Conservation (phyloP, 2,113 vertebrate genomes). For the Haplotaxodon microlepis region DNA sequence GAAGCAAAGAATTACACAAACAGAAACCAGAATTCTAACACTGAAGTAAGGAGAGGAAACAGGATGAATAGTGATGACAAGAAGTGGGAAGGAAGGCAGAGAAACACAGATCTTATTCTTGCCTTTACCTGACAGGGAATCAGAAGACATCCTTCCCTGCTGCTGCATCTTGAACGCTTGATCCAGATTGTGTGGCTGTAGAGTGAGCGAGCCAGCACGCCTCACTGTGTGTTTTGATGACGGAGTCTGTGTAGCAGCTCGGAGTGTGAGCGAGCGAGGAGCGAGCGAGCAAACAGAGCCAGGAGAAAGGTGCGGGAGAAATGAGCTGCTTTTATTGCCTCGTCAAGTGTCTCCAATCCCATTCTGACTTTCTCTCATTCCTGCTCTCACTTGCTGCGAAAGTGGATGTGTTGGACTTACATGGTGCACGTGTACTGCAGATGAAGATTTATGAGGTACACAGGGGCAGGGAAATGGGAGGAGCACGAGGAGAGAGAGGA, state of each 20-base stretch:
- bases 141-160: constrained; percentile 45
- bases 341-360: constrained; percentile 10
- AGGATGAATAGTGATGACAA: background rate
- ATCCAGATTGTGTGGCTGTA: constrained; percentile 27
- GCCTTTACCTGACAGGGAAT: constrained; percentile 61
- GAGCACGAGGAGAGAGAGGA: background rate
- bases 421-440: constrained; percentile 33
- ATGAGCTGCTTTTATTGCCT: background rate
- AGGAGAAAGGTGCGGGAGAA: background rate
- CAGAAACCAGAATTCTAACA: background rate
- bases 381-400: background rate
- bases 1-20: background rate
- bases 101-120: background rate
- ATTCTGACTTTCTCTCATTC: constrained; percentile 2
- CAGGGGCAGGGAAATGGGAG: constrained; percentile 22
- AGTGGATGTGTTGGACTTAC: background rate
- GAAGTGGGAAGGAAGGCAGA: background rate
- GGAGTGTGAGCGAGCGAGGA: background rate
- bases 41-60: background rate
- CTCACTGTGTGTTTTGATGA: constrained; percentile 48
- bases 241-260: constrained; percentile 26
- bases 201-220: constrained; percentile 32
- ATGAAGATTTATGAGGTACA: constrained; percentile 28
- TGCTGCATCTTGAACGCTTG: constrained; percentile 58
- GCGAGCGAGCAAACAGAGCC: background rate